Evolutionary conservation across 2,797 vertebrate genomes (phyloP).

Genomic region (Hirundo rustica): DNA sequence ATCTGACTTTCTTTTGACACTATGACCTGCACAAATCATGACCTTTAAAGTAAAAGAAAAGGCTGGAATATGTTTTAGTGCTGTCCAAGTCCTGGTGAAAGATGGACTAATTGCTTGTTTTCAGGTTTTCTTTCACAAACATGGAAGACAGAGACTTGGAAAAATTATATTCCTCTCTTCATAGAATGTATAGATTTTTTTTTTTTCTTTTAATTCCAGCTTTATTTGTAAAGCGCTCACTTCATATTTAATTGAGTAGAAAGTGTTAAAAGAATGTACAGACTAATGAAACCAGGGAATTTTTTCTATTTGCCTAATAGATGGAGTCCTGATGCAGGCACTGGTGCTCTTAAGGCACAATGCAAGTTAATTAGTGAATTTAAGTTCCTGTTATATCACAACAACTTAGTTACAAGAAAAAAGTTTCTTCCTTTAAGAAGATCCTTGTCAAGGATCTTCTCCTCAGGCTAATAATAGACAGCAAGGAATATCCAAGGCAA

Average conservation of each 20-base stretch:
- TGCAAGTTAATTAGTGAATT: not conserved
- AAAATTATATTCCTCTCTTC: not conserved
- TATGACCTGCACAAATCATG: not conserved
- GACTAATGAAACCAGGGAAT: not conserved
- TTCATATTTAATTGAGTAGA: not conserved
- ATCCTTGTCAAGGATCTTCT: not conserved
- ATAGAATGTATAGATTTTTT: rapidly evolving
- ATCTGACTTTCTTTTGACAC: not conserved
- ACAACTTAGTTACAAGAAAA: not conserved
- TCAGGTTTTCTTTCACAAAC: not conserved
- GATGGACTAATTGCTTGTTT: not conserved
- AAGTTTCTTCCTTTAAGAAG: not conserved
- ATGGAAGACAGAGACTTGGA: not conserved
- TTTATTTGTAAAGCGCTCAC: not conserved
- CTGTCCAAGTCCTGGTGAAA: not conserved
- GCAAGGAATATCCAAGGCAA: not conserved
- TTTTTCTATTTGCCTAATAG: not conserved
- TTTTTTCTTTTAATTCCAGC: not conserved
- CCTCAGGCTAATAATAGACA: not conserved
- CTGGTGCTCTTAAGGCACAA: not conserved
- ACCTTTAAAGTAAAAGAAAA: not conserved
- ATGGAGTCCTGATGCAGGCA: not conserved
- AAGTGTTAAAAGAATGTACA: not conserved
- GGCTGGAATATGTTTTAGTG: not conserved
- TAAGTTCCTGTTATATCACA: not conserved